phyloP scores from a whole-genome alignment of 2,888 invertebrate species.

The Lysandra bellargus region DNA sequence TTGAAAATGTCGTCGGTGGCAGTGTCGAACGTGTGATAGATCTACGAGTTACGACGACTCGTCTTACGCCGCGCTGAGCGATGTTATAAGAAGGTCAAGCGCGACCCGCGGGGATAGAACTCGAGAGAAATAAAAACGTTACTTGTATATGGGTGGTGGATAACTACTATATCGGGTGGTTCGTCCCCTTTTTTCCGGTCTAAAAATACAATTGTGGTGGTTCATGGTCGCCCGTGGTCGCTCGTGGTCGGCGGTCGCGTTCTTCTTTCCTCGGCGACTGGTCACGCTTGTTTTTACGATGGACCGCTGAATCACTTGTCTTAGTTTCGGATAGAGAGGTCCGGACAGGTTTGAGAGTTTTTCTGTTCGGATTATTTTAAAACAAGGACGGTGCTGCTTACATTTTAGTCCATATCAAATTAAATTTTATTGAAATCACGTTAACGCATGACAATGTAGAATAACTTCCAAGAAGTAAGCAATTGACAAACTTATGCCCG shows the following conservation, averaged over 20 bases:
- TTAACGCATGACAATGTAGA: too few species aligned
- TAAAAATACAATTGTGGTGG: neutral
- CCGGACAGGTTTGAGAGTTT: slow-evolving; percentile 2
- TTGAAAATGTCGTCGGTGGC: too few species aligned
- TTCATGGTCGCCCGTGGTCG: neutral
- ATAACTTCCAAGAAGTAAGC: too few species aligned
- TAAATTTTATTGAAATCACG: neutral
- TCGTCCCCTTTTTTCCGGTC: neutral
- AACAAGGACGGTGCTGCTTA: neutral
- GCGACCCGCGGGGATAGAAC: too few species aligned
- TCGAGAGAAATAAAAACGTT: too few species aligned
- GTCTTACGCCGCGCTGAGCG: neutral
- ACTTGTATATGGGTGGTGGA: neutral
- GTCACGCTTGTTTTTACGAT: slow-evolving; percentile 12
- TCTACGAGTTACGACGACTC: neutral
- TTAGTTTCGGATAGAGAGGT: slow-evolving; percentile 13
- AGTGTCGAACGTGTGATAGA: too few species aligned
- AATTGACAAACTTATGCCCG: too few species aligned
- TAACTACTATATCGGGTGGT: neutral
- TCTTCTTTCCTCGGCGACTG: slow-evolving; percentile 1
- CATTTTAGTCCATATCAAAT: neutral
- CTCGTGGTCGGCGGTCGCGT: neutral
- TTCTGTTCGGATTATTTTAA: neutral
- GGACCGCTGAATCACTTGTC: slow-evolving; percentile 3
- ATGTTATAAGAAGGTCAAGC: too few species aligned